Evolutionary conservation across 35 echinoderm and acorn worm genomes (phyloP), one percentile per base, ranked within the genome.

Genomic region (Lytechinus pictus): DNA sequence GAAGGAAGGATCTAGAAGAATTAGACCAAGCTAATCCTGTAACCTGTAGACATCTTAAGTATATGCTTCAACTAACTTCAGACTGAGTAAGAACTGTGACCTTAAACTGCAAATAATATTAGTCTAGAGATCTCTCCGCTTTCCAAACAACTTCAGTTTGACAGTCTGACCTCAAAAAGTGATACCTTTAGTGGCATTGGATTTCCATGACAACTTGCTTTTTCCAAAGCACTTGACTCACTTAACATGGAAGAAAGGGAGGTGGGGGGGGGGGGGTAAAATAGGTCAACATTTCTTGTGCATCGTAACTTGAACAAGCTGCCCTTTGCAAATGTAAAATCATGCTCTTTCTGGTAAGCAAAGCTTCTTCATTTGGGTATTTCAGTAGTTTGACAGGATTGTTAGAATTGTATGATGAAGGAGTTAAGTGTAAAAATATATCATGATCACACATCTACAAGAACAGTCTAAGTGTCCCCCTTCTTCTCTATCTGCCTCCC

Each of bases 51-150:
- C 66, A 79, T 79, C 66, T 79, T 79, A 4, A 24, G 66, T 4
- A 19, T 79, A 79, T 24, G 19, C 16, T 79, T n/a, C 19, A 7
- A n/a, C 66, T 16, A 58, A 4, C 66, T 79, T 79, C 19, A 79
- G 16, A 79, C 14, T 79, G 66, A 79, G 19, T 79, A 79, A 79
- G 66, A 79, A n/a, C 19, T 79, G 66, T 79, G 66, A 79, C 66
- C 66, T 79, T 79, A 79, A 79, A 79, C 66, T 79, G 66, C 66
- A 79, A 79, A 79, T 7, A 79, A 79, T 79, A 79, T 79, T 79
- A 79, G 66, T 24, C 16, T 79, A 79, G 8, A 79, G 66, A 79
- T 79, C n/a, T 24, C 19, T 79, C 8, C 1, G 66, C 4, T 79
- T n/a, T 79, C 19, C 5, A n/a, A 79, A 79, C 19, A 79, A 79